phyloP scores from a whole-genome alignment of 2,888 invertebrate genomes.

The Neria commutata region DNA sequence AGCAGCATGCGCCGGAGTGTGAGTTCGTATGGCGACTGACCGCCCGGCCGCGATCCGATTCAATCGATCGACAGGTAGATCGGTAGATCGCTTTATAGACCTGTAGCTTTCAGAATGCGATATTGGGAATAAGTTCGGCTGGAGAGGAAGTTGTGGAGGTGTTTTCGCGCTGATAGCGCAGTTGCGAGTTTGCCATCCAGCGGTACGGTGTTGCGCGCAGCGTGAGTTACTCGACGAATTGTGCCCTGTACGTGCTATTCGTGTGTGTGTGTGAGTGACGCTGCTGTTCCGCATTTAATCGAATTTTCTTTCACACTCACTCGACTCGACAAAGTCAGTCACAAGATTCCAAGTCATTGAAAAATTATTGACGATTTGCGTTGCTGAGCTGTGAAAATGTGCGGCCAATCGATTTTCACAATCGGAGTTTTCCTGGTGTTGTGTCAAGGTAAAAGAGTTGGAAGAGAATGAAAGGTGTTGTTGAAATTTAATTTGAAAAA shows the following conservation, averaged over 20 bases:
- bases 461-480: too few species aligned
- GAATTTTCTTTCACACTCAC: background rate
- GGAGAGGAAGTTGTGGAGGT: conserved; percentile 47
- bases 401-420: background rate
- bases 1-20: too few species aligned
- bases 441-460: conserved; percentile 14
- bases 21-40: too few species aligned
- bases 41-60: background rate
- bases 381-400: background rate
- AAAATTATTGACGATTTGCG: background rate
- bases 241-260: background rate
- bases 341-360: background rate
- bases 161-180: conserved; percentile 40
- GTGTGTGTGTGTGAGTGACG: background rate
- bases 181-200: conserved; percentile 41
- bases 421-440: background rate
- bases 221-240: background rate
- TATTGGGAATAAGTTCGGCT: conserved; percentile 48
- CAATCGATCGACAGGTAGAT: background rate
- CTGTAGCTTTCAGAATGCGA: conserved; percentile 41
- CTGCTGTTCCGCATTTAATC: background rate
- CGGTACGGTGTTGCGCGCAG: conserved; percentile 38
- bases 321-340: background rate
- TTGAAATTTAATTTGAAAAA: background rate
- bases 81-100: background rate